Evolutionary conservation across 1,140 invertebrate genomes (phyloP), one percentile per base, ranked within the genome.

Genomic region (Dendrolimus kikuchii): DNA sequence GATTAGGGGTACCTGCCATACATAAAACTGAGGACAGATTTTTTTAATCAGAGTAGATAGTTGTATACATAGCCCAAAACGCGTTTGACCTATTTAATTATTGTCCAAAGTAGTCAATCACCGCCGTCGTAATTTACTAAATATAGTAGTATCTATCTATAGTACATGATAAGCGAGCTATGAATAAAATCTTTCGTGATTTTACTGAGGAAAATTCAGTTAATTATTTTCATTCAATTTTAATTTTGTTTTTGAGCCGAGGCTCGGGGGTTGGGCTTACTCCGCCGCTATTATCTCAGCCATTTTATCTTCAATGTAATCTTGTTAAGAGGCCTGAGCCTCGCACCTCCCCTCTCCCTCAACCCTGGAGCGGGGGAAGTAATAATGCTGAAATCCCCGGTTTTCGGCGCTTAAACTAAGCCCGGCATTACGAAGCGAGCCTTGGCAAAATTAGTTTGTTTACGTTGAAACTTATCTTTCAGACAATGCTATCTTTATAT

Each of bases 221-320:
- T 64, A 55, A 48, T 55, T 61, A 47, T 57, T 72, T 72, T 62
- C 50, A 56, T 66, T 61, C 62, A 66, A 79, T 75, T 81, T 85
- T 81, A 82, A 82, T 83, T 83, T 83, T 64, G 64, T 79, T 79
- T 81, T 79, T 77, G 73, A 79, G 68, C 67, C 66, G 10, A 50
- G 64, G 68, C 68, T 68, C 67, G 61, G 23, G 23, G 56, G 47
- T 49, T 40, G 46, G 65, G 82, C 78, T 81, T 81, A 79, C 74
- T 69, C 60, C 60, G 66, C 56, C 60, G 81, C 70, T 75, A 81
- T 86, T 83, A 86, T 82, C 76, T 77, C 56, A 64, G 61, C 74
- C 73, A 68, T 82, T 86, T 86, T 83, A 86, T 86, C 82, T 81
- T 59, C 71, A 74, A 81, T 81, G 82, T 86, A 86, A 86, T 86